These are phyloP conservation scores for Delichon dasypus DNA, from an alignment of 2,797 vertebrate species.

Conservation along the genomic window DNA sequence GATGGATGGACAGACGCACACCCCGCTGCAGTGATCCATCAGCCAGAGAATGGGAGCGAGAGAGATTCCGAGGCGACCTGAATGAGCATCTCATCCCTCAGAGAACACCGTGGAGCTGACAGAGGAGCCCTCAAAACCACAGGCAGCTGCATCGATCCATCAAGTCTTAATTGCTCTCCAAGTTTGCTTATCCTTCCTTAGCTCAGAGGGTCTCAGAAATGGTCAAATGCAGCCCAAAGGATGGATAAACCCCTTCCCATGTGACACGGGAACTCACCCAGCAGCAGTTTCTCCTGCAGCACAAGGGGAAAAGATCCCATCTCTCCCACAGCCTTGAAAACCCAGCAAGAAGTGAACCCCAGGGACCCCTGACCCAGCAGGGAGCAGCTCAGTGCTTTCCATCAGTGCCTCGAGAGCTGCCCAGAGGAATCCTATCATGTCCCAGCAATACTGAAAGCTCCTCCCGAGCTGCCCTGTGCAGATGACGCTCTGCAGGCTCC, in stretches of 20 bases:
- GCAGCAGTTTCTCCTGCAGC: not conserved
- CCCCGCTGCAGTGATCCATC: not conserved
- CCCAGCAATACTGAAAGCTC: not conserved
- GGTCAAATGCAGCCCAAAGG: not conserved
- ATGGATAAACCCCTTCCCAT: not conserved
- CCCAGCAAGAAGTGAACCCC: not conserved
- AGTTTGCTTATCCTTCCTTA: not conserved
- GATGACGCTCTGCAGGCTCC: not conserved
- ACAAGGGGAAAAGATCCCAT: not conserved
- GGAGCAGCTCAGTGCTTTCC: not conserved
- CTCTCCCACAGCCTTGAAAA: not conserved
- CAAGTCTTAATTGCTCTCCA: not conserved
- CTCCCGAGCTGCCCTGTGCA: fast-evolving
- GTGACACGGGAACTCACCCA: not conserved
- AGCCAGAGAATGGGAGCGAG: not conserved
- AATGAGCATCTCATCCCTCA: not conserved
- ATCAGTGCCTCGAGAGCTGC: not conserved
- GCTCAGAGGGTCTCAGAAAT: not conserved
- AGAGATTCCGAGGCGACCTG: not conserved
- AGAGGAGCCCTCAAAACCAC: not conserved
- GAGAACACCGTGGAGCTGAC: not conserved
- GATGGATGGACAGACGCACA: fast-evolving
- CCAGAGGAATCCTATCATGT: not conserved
- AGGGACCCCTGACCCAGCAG: fast-evolving
- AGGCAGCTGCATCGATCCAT: not conserved